Evolutionary conservation across 1,140 invertebrate genomes (phyloP).

Genomic region (Drosophila funebris): DNA sequence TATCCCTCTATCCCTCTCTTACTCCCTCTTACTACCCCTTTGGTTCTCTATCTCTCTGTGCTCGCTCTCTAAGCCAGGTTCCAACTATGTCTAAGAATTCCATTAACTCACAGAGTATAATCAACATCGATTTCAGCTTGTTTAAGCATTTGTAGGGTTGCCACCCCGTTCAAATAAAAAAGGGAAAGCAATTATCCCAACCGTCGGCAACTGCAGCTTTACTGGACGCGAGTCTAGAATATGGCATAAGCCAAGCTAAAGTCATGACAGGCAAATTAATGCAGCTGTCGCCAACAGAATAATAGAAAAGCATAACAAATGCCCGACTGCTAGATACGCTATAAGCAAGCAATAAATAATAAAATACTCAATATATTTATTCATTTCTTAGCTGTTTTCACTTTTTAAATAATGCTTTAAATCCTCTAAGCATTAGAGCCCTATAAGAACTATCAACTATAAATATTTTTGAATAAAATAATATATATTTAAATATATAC

Average conservation of each 20-base stretch:
- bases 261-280: conserved; percentile 53
- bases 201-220: conserved; percentile 2
- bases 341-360: not conserved
- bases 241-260: conserved; percentile 44
- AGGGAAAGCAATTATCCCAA: conserved; percentile 37
- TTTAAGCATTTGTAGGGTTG: conserved; percentile 30
- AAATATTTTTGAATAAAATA: too few relatives aligned
- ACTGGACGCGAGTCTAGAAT: not conserved
- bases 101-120: conserved; percentile 16
- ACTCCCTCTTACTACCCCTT: too few relatives aligned
- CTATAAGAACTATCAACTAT: too few relatives aligned
- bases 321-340: conserved; percentile 3
- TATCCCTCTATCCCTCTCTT: not conserved
- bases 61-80: not conserved
- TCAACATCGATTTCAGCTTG: conserved; percentile 40
- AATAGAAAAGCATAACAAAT: not conserved
- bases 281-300: conserved; percentile 37
- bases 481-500: too few relatives aligned
- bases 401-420: too few relatives aligned
- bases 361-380: too few relatives aligned
- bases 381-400: too few relatives aligned
- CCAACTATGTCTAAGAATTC: conserved; percentile 24
- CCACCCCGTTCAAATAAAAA: conserved; percentile 12
- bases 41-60: not conserved
- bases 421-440: too few relatives aligned